Evolutionary conservation across 53 echinoderm and acorn worm species (phyloP).

Genomic region (Arbacia lixula): DNA sequence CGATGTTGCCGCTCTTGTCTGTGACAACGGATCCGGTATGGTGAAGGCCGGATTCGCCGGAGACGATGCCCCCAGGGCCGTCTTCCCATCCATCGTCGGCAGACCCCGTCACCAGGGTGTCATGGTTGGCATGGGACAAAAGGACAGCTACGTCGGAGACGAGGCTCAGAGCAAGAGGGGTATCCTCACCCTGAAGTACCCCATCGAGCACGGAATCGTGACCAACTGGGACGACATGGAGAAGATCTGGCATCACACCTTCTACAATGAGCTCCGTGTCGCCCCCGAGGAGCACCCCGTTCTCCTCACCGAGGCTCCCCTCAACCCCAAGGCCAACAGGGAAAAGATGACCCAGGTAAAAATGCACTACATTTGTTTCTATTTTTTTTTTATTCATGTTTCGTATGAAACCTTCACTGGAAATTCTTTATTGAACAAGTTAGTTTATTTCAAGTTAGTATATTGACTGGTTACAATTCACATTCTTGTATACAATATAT

Average conservation of each 20-base stretch:
- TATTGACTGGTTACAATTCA: no score
- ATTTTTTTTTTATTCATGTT: no score
- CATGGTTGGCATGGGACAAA: conserved; percentile 99
- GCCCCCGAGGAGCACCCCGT: conserved; percentile 99
- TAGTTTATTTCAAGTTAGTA: no score
- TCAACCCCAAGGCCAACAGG: conserved; percentile 99
- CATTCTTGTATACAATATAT: no score
- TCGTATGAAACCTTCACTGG: no score
- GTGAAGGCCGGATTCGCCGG: conserved; percentile 99
- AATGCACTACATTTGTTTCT: background rate
- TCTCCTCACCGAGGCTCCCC: conserved; percentile 98
- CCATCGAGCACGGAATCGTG: conserved; percentile 99
- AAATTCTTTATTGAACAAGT: no score
- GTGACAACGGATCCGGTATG: conserved; percentile 99
- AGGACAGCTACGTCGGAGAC: conserved; percentile 99
- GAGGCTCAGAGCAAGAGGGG: conserved; percentile 99
- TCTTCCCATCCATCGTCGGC: conserved; percentile 99
- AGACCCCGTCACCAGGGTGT: conserved; percentile 99
- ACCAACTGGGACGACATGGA: conserved; percentile 99
- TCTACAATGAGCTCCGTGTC: conserved; percentile 99
- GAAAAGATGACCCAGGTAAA: conserved; percentile 95
- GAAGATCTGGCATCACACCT: conserved; percentile 99
- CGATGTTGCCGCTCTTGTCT: conserved; percentile 98
- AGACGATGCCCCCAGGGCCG: conserved; percentile 99
- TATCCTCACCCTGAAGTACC: conserved; percentile 99